phyloP scores from a whole-genome alignment of 2,888 invertebrate genomes.

The Synergus umbraculus region DNA sequence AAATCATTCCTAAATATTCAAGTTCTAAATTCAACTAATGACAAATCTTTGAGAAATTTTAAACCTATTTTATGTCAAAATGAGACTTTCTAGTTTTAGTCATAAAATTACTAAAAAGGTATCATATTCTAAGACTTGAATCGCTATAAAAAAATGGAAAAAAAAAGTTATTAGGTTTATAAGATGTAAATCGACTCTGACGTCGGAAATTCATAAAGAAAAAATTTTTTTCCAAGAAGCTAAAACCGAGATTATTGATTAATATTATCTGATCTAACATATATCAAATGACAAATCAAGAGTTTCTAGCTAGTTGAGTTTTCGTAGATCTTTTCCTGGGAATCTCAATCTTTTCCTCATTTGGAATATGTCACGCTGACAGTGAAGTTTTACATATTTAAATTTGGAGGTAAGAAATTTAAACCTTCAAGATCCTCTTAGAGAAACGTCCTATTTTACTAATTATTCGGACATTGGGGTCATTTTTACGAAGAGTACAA shows the following conservation, averaged over 20 bases:
- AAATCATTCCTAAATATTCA: not conserved
- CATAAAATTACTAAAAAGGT: no score
- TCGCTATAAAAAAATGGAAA: not conserved
- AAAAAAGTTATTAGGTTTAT: not conserved
- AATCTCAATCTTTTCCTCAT: not conserved
- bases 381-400: not conserved
- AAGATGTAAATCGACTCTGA: not conserved
- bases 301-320: not conserved
- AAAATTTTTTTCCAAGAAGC: not conserved
- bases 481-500: not conserved
- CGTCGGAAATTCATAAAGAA: no score
- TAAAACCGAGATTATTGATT: not conserved
- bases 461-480: not conserved
- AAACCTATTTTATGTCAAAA: no score
- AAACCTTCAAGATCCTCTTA: not conserved
- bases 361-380: not conserved
- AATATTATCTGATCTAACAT: not conserved
- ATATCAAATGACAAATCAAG: not conserved
- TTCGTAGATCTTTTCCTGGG: not conserved
- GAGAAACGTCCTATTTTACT: not conserved
- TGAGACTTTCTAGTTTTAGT: no score
- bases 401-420: not conserved
- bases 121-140: not conserved
- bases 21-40: not conserved
- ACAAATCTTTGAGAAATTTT: not conserved